phyloP scores from a whole-genome alignment of 1,140 invertebrate species.

The Hyles vespertilio region DNA sequence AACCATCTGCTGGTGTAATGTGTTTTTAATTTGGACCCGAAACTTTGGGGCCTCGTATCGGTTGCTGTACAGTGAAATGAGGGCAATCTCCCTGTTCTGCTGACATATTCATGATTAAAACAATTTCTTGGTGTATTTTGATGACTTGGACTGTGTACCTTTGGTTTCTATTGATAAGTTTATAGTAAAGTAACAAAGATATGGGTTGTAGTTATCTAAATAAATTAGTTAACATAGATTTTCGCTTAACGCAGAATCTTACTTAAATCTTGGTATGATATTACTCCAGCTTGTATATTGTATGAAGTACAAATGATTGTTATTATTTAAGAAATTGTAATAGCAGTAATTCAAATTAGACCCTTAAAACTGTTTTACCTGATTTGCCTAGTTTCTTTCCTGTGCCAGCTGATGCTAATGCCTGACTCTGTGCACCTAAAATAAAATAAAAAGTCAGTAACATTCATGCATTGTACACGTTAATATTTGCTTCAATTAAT shows the following conservation, averaged over 20 bases:
- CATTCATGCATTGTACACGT: too few relatives aligned
- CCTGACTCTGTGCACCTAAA: not conserved
- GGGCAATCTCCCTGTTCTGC: too few relatives aligned
- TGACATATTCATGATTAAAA: too few relatives aligned
- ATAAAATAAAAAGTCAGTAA: not conserved
- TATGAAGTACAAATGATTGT: too few relatives aligned
- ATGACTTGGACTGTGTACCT: not conserved
- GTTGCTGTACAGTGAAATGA: too few relatives aligned
- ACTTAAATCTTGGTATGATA: not conserved
- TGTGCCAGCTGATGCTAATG: not conserved
- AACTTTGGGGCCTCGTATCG: constrained; percentile 33
- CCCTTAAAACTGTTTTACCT: too few relatives aligned
- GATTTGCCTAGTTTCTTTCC: not conserved
- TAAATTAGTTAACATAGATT: too few relatives aligned
- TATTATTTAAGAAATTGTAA: too few relatives aligned
- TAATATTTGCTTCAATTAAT: too few relatives aligned
- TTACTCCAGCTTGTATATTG: not conserved
- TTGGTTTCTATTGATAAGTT: not conserved
- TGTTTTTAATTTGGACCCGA: constrained; percentile 63
- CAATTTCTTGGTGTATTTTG: not conserved
- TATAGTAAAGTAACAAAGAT: too few relatives aligned
- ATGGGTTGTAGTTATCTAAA: too few relatives aligned
- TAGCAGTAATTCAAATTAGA: too few relatives aligned
- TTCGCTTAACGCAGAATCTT: not conserved
- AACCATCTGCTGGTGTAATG: constrained; percentile 55